Percentiles rank a stretch among this genome's conserved stretches.
Evolutionary conservation across 2,888 invertebrate genomes (phyloP).

Genomic region (Luffia ferchaultella): DNA sequence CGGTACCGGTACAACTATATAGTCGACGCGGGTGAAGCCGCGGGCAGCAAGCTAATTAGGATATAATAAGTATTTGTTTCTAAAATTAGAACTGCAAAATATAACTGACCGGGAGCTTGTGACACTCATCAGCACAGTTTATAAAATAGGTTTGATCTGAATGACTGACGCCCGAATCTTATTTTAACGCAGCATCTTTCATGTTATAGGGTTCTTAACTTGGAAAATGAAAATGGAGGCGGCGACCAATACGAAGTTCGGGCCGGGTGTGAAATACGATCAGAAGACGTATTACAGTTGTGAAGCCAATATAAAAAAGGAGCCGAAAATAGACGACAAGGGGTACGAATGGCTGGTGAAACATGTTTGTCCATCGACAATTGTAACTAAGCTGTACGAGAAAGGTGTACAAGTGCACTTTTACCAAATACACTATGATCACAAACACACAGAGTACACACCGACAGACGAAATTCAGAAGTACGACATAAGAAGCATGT

Average conservation of each 20-base stretch:
- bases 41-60: too few species aligned
- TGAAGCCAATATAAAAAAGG: background rate
- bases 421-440: background rate
- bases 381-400: background rate
- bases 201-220: background rate
- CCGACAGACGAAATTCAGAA: background rate
- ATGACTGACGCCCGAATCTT: too few species aligned
- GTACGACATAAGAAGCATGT: background rate
- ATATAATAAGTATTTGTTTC: too few species aligned
- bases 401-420: background rate
- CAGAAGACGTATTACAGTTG: background rate
- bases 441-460: background rate
- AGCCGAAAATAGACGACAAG: background rate
- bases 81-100: too few species aligned
- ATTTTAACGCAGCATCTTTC: too few species aligned
- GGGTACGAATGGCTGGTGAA: background rate
- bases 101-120: too few species aligned
- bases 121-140: too few species aligned
- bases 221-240: background rate
- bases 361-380: background rate
- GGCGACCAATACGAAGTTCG: background rate
- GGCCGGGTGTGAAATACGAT: background rate
- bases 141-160: too few species aligned
- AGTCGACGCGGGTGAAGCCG: too few species aligned
- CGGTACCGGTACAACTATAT: too few species aligned